Evolutionary conservation across 2,797 vertebrate genomes (phyloP).

Genomic region (Huso huso): DNA sequence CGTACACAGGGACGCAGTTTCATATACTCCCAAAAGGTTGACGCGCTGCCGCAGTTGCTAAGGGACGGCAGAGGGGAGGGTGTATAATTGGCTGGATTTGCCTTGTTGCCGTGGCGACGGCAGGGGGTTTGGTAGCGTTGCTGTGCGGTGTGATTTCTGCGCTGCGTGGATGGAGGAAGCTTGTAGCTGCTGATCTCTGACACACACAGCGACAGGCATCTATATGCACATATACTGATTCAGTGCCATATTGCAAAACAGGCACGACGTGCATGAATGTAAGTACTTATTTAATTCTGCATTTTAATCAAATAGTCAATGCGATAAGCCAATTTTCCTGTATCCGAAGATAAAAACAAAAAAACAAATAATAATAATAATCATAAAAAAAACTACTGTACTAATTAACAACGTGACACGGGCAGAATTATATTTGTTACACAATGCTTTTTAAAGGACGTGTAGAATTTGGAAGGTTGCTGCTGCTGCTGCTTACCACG

Average conservation of each 20-base stretch:
- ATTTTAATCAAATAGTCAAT: too few species aligned
- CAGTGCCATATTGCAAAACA: constrained; percentile 65
- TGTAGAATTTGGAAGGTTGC: too few species aligned
- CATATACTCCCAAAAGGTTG: constrained; percentile 35
- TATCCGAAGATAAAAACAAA: too few species aligned
- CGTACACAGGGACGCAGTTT: constrained; percentile 36
- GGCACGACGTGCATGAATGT: constrained; percentile 72
- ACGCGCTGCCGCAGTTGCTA: constrained; percentile 71
- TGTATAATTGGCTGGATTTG: constrained; percentile 71
- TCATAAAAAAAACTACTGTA: too few species aligned
- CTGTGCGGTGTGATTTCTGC: constrained; percentile 71
- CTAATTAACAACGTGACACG: too few species aligned
- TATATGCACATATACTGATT: constrained; percentile 46
- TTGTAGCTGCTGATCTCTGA: constrained; percentile 80
- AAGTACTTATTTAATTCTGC: constrained; percentile 38
- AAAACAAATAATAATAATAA: too few species aligned
- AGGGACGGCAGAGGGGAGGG: constrained; percentile 71
- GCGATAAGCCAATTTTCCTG: too few species aligned
- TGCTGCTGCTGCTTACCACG: too few species aligned
- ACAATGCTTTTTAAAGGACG: too few species aligned
- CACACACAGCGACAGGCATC: constrained; percentile 68
- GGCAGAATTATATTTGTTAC: too few species aligned
- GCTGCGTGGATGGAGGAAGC: constrained; percentile 78
- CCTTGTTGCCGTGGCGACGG: constrained; percentile 82
- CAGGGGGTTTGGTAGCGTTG: constrained; percentile 80